Conservation (phyloP, 2,888 invertebrate species). For the Meghimatium bilineatum region DNA sequence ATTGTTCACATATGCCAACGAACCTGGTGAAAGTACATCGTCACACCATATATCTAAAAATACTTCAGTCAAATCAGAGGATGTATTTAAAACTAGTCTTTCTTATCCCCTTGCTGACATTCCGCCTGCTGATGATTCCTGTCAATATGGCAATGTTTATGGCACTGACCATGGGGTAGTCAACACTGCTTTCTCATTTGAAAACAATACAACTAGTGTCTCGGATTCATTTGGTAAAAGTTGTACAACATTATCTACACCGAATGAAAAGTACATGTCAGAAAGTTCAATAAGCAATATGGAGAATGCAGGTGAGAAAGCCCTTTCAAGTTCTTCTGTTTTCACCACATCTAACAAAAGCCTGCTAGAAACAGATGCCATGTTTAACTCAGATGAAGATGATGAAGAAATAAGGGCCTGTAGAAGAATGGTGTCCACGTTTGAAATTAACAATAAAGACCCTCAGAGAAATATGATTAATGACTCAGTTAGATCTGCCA, state of each 20-base stretch:
- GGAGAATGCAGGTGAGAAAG: slow-evolving; percentile 27
- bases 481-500: slow-evolving; percentile 44
- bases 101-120: slow-evolving; percentile 2
- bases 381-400: slow-evolving; percentile 44
- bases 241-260: background rate
- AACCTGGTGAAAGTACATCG: background rate
- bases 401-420: slow-evolving; percentile 29
- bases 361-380: slow-evolving; percentile 41
- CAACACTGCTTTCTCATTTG: slow-evolving; percentile 5
- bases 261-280: slow-evolving; percentile 25
- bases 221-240: background rate
- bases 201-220: background rate
- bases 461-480: slow-evolving; percentile 49
- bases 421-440: slow-evolving; percentile 6
- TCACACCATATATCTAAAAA: background rate
- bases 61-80: slow-evolving; percentile 20
- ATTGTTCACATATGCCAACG: background rate
- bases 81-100: slow-evolving; percentile 35
- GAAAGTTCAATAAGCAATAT: slow-evolving; percentile 21
- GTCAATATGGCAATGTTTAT: background rate
- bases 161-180: background rate
- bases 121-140: background rate
- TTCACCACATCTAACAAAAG: slow-evolving; percentile 43
- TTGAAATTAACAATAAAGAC: slow-evolving; percentile 47
- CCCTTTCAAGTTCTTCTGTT: slow-evolving; percentile 24